Percentiles rank a stretch among this genome's conserved stretches.
phyloP scores from a whole-genome alignment of 2,113 vertebrate species.

The Macquaria ambigua region DNA sequence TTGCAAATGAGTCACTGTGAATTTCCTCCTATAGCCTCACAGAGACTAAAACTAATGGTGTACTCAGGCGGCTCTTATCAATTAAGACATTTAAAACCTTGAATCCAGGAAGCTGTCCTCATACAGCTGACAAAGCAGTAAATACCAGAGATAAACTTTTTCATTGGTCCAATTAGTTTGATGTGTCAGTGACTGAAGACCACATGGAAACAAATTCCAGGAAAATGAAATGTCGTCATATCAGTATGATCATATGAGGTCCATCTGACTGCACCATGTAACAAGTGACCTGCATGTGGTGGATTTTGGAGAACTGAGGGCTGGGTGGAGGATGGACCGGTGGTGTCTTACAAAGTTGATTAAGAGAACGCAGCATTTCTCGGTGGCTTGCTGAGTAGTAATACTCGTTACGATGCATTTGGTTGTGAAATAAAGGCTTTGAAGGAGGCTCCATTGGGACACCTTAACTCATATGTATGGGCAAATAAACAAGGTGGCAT shows the following conservation, averaged over 20 bases:
- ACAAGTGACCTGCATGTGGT: background rate
- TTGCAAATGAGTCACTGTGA: too few species aligned
- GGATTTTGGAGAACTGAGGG: background rate
- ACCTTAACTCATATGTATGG: too few species aligned
- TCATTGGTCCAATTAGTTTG: background rate
- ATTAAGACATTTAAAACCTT: slow-evolving; percentile 12
- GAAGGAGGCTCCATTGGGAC: background rate
- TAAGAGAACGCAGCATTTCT: background rate
- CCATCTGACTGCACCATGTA: background rate
- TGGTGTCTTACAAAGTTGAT: background rate
- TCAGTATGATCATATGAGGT: background rate
- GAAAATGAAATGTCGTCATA: background rate
- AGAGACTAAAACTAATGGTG: background rate
- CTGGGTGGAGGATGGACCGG: background rate
- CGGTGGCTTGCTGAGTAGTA: background rate
- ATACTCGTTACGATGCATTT: background rate
- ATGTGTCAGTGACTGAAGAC: background rate
- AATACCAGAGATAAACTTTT: background rate
- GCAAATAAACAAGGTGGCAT: background rate
- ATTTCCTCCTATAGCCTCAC: background rate
- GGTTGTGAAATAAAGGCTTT: background rate
- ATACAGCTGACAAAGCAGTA: too few species aligned
- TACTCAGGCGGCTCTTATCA: slow-evolving; percentile 12
- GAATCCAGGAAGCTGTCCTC: background rate
- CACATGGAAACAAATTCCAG: background rate